A percentile compares a stretch with the other conserved stretches of the same genome.
These are phyloP conservation scores for Xylota sylvarum DNA, from an alignment of 2,888 invertebrate genomes.

Conservation along the genomic window DNA sequence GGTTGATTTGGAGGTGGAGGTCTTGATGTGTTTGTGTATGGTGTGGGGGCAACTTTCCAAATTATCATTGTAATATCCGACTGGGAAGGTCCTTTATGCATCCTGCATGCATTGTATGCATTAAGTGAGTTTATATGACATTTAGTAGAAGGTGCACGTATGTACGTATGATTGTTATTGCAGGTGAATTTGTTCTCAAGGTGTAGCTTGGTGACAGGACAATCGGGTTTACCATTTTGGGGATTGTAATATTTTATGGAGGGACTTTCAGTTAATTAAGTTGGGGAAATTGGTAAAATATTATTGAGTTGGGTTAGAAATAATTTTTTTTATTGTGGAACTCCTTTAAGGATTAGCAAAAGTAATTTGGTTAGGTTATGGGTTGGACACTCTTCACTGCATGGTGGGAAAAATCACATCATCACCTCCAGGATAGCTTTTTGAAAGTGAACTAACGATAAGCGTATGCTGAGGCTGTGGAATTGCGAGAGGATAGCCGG, in stretches of 20 bases:
- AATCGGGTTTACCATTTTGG: conserved; percentile 26
- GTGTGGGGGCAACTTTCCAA: conserved; percentile 35
- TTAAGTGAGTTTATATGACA: conserved; percentile 45
- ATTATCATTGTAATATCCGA: conserved; percentile 59
- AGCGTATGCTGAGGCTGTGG: too few species aligned
- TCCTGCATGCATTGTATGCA: conserved; percentile 49
- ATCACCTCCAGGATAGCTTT: too few species aligned
- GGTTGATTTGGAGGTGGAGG: background rate
- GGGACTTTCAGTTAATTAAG: conserved; percentile 42
- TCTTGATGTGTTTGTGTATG: conserved; percentile 5
- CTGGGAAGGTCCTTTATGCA: conserved; percentile 41
- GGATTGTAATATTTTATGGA: conserved; percentile 36
- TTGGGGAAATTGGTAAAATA: conserved; percentile 15
- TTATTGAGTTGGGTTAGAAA: background rate
- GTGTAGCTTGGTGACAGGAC: conserved; percentile 21
- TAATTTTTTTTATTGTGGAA: background rate
- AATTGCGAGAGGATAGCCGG: too few species aligned
- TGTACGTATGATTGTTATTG: conserved; percentile 18
- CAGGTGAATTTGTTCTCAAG: conserved; percentile 39
- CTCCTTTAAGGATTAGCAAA: too few species aligned
- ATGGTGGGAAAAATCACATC: too few species aligned
- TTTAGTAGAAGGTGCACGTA: conserved; percentile 42
- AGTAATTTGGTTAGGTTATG: too few species aligned
- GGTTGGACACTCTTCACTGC: too few species aligned
- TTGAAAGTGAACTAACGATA: too few species aligned